phyloP scores from a whole-genome alignment of 2,888 invertebrate genomes.

The Lochmaea crataegi region DNA sequence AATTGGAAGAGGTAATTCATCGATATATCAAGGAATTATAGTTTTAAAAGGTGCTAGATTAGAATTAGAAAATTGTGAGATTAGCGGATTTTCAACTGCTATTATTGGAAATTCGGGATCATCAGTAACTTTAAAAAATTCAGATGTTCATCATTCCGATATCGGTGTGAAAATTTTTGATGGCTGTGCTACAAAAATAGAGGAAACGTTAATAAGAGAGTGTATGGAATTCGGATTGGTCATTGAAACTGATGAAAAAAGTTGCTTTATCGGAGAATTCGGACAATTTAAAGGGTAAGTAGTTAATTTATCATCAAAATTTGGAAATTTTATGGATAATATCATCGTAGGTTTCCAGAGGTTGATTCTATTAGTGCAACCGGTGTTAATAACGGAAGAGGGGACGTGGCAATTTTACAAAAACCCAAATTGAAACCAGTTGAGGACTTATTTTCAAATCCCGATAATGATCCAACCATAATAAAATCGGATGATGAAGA shows the following conservation, averaged over 20 bases:
- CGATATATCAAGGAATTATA: slow-evolving; percentile 70
- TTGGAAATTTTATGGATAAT: slow-evolving; percentile 10
- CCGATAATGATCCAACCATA: slow-evolving; percentile 55
- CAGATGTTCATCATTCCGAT: slow-evolving; percentile 57
- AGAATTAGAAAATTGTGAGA: slow-evolving; percentile 65
- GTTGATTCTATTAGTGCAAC: slow-evolving; percentile 51
- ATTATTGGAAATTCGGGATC: slow-evolving; percentile 65
- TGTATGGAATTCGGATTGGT: slow-evolving; percentile 68
- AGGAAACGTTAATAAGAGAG: slow-evolving; percentile 62
- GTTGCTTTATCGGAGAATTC: slow-evolving; percentile 54
- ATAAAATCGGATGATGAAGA: slow-evolving; percentile 51
- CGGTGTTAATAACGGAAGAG: slow-evolving; percentile 57
- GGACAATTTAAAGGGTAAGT: slow-evolving; percentile 59
- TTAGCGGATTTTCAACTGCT: slow-evolving; percentile 68
- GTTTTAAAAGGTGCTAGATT: slow-evolving; percentile 65
- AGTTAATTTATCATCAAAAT: slow-evolving; percentile 9
- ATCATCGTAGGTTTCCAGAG: slow-evolving; percentile 57
- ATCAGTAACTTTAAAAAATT: slow-evolving; percentile 60
- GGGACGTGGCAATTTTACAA: slow-evolving; percentile 58
- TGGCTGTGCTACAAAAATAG: slow-evolving; percentile 60
- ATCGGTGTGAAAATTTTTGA: slow-evolving; percentile 65
- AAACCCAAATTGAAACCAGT: slow-evolving; percentile 56
- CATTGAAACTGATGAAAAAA: slow-evolving; percentile 64
- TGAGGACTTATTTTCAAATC: slow-evolving; percentile 58
- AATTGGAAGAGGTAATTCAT: slow-evolving; percentile 66